phyloP scores from a whole-genome alignment of 2,888 invertebrate species.

The Torymus auratus region DNA sequence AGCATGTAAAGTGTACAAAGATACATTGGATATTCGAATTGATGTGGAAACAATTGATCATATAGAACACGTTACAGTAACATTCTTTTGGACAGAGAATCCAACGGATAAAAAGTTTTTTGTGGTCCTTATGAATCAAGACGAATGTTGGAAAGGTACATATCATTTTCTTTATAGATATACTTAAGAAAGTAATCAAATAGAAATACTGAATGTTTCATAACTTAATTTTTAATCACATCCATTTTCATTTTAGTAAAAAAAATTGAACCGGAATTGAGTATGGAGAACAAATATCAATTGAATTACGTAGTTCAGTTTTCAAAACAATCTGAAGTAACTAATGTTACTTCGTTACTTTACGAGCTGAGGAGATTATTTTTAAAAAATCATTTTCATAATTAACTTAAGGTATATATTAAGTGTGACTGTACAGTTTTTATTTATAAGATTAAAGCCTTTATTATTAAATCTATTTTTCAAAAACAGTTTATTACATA shows the following conservation, averaged over 20 bases:
- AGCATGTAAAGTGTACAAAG: conserved; percentile 67
- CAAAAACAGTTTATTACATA: conserved; percentile 28
- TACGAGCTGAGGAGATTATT: conserved; percentile 68
- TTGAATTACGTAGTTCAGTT: conserved; percentile 62
- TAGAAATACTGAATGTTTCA: too few relatives aligned
- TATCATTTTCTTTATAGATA: neutral
- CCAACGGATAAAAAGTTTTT: conserved; percentile 66
- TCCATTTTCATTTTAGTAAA: conserved; percentile 66
- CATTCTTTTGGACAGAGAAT: conserved; percentile 65
- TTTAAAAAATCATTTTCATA: conserved; percentile 63
- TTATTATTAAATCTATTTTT: conserved; percentile 67
- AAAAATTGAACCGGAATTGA: conserved; percentile 67
- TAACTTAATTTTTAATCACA: neutral
- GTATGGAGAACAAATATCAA: conserved; percentile 63
- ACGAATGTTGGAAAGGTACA: conserved; percentile 69
- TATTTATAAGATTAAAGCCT: conserved; percentile 62
- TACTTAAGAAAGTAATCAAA: neutral
- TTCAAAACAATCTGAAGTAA: conserved; percentile 61
- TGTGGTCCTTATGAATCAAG: conserved; percentile 60
- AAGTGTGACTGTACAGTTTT: conserved; percentile 34
- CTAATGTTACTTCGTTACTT: conserved; percentile 65
- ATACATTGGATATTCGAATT: conserved; percentile 67
- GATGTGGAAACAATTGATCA: conserved; percentile 57
- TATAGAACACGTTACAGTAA: conserved; percentile 63
- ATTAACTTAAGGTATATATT: conserved; percentile 14